Conservation (phyloP, 2,797 vertebrate genomes). For the Sebastiscus albofasciatus region DNA sequence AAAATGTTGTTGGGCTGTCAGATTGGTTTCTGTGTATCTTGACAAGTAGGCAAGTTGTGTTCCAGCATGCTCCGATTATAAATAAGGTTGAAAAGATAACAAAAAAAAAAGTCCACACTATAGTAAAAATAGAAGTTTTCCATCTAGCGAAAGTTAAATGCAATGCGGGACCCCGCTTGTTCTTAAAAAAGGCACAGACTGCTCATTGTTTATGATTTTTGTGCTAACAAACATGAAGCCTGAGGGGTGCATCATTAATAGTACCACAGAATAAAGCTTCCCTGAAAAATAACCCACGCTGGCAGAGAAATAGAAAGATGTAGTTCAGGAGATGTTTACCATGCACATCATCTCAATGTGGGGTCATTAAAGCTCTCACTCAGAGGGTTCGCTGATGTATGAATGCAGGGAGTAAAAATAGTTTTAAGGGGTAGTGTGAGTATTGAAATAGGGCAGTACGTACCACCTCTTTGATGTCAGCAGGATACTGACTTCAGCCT, state of each 20-base stretch:
- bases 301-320: conserved; percentile 16
- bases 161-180: not conserved
- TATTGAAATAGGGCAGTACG: conserved; percentile 49
- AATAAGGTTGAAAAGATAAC: not conserved
- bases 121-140: not conserved
- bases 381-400: conserved; percentile 31
- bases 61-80: not conserved
- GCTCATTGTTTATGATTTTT: conserved; percentile 9
- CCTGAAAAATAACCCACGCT: conserved; percentile 14
- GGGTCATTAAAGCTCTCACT: conserved; percentile 56
- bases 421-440: conserved; percentile 27
- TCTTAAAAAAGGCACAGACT: not conserved
- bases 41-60: not conserved
- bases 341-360: conserved; percentile 33
- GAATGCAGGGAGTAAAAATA: conserved; percentile 46
- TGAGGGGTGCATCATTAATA: conserved; percentile 18
- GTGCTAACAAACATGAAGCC: conserved; percentile 7
- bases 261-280: conserved; percentile 12
- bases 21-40: not conserved
- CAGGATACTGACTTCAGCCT: conserved; percentile 54
- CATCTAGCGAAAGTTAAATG: not conserved
- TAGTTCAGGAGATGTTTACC: conserved; percentile 46
- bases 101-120: not conserved
- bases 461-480: conserved; percentile 65
- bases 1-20: not conserved